Base-by-base conservation (phyloP, 2,113 vertebrate genomes). In the Salminus brasiliensis region DNA sequence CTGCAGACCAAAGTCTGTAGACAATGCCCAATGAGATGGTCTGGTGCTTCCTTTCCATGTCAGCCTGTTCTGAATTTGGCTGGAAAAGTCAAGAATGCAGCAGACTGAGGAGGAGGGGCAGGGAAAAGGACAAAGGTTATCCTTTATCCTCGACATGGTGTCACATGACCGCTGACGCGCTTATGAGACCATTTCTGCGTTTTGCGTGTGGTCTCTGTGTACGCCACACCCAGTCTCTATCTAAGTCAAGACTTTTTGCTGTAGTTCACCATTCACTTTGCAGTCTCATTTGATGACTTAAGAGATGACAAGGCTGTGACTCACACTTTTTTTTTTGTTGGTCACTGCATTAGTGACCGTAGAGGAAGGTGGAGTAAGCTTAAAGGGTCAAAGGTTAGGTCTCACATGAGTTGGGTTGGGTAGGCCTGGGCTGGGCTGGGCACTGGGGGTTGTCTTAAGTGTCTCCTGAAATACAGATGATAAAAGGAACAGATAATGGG, bases 51-150 rank as follows among this genome's bases (percentile, higher is more conserved):
- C 16, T 23, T 43, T 72, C 7, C 18, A 8, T 41, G 16, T 43
- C 32, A 10, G 41, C 23, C 21, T 63, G 15, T 25, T 47, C 4
- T 34, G 10, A 30, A 36, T 18, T 27, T 49, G 60, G 47, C 43
- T 30, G 27, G 43, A 43, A 55, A 62, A 60, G 29, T 25, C 16
- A 75, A 72, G 76, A 83, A 81, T 85, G 76, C 16, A 34, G 21
- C 57, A 7, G 16, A 59, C 30, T 43, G 62, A 65, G 77, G 72
- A 79, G 74, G 74, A 78, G 65, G 57, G 34, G 69, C 18, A 16
- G 16, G 53, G 76, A 41, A 18, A 70, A 60, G 77, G 65, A 76
- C 71, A 82, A 78, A 77, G 77, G 77, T 87, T 80, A 84, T 87
- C 80, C 41, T 70, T 82, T 80, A 77, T 80, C 34, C 60, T 62